Base-by-base conservation (phyloP, 2,888 invertebrate genomes). In the Smittia sp. region DNA sequence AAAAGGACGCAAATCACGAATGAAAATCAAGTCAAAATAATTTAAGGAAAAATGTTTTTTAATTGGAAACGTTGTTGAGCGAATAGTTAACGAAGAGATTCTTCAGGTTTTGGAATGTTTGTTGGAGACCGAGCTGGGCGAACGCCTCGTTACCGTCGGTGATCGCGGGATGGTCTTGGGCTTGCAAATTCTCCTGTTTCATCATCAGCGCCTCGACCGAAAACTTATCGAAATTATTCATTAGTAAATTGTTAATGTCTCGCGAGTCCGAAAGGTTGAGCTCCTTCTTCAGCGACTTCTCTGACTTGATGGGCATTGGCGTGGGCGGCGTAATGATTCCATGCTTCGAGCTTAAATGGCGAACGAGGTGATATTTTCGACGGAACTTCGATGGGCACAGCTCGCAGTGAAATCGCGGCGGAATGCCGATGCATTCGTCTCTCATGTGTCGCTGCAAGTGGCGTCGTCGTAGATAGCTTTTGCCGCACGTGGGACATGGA, bases 401-500 rank as follows among this genome's bases (percentile, higher is more conserved):
- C 46, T 81, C 80, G 76, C 86, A 86, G 75, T 83, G 82, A 78
- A 84, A 86, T 25, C 83, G 81, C 38, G 86, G 86, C 75, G 82
- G 81, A 75, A 83, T 83, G 75, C 82, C 84, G 74, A 84, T 81
- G 76, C 85, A 85, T 77, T 85, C 85, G 73, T 80, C 79, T 63
- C 84, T 83, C 77, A 84, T 81, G 76, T 87, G 87, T 7, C 87
- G 83, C 76, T 86, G 85, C 74, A 88, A 79, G 75, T 87, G 87
- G 58, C 87, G 85, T 78, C 87, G 87, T 62, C 87, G 83, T 77
- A 85, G 83, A 79, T 88, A 88, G 75, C 84, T 85, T 79, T 86
- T 85, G 76, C 84, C 84, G 76, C 88, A 88, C 63, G 84, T 84
- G 72, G 80, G 79, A 78, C 88, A 88, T 20, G 81, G 81, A 77